Evolutionary conservation across 2,113 vertebrate species (phyloP).

Genomic region (Sinocyclocheilus anshuiensis): DNA sequence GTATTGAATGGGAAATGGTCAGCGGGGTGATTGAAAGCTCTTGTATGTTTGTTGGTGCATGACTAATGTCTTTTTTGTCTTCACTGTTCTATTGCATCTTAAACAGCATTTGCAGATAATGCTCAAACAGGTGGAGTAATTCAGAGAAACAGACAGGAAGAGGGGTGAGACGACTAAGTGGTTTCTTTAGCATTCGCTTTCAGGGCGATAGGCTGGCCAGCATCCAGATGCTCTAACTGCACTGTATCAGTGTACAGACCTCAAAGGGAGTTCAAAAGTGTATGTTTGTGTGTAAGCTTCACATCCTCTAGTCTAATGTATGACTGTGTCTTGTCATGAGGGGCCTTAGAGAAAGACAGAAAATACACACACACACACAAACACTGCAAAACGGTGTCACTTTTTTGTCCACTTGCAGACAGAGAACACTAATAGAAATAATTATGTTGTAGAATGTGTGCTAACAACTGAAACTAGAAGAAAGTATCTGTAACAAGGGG

Average conservation of each 20-base stretch:
- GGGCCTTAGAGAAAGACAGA: neutral
- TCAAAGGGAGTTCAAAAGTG: neutral
- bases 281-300: neutral
- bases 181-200: slow-evolving; percentile 10
- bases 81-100: neutral
- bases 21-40: neutral
- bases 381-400: neutral
- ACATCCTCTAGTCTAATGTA: neutral
- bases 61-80: neutral
- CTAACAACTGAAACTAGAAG: neutral
- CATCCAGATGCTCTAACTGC: neutral
- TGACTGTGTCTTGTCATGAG: neutral
- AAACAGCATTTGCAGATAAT: neutral
- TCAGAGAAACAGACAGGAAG: slow-evolving; percentile 34
- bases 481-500: neutral
- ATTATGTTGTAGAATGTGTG: too few species aligned
- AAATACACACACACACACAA: neutral
- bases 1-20: neutral
- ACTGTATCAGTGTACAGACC: neutral
- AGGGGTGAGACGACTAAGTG: neutral
- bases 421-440: too few species aligned
- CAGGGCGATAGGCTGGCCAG: neutral
- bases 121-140: neutral
- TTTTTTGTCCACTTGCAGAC: neutral
- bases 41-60: neutral